Evolutionary conservation across 2,113 vertebrate species (phyloP).

Genomic region (Corvus hawaiiensis): DNA sequence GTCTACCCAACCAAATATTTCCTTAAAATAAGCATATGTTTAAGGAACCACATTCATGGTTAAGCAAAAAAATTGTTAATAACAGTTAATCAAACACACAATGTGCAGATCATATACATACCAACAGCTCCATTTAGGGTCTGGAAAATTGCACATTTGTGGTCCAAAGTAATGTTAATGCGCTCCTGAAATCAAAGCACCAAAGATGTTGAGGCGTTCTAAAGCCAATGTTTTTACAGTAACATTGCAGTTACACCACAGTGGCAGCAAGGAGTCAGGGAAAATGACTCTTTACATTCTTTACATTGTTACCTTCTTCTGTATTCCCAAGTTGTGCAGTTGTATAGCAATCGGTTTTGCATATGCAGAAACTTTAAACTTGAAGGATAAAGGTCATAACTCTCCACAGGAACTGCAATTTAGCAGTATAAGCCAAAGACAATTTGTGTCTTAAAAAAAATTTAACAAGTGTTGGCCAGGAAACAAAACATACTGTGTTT

Average conservation of each 20-base stretch:
- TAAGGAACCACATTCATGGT: background rate
- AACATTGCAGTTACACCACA: background rate
- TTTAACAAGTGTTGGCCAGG: background rate
- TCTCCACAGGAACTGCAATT: background rate
- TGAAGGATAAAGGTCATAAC: background rate
- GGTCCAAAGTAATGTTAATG: constrained; percentile 93
- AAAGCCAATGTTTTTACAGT: background rate
- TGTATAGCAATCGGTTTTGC: background rate
- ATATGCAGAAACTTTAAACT: background rate
- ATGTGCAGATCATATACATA: constrained; percentile 61
- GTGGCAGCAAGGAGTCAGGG: background rate
- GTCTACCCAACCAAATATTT: background rate
- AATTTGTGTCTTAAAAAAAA: background rate
- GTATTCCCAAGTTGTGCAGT: background rate
- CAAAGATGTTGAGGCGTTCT: background rate
- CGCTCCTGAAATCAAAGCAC: constrained; percentile 74
- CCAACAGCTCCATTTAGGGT: constrained; percentile 91
- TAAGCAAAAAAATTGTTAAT: background rate
- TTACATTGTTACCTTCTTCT: background rate
- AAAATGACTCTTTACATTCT: background rate
- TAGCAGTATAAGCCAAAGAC: background rate
- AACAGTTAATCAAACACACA: background rate
- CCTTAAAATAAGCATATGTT: background rate
- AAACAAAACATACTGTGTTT: background rate
- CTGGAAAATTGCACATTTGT: constrained; percentile 96